phyloP scores from a whole-genome alignment of 2,797 vertebrate genomes.

The Staurois parvus region DNA sequence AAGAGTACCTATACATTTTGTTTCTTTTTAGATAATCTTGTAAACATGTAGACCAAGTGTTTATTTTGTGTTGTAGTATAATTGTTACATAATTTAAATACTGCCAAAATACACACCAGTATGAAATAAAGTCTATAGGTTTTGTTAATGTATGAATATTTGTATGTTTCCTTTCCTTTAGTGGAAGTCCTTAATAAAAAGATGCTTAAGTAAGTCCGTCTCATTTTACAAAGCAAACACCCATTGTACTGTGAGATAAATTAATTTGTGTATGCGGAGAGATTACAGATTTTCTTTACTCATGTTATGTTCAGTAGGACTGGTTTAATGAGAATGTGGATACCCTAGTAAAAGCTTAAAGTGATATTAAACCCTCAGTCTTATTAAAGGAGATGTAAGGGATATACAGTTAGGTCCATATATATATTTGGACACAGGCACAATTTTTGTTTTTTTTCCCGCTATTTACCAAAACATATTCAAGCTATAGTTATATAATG shows the following conservation, averaged over 20 bases:
- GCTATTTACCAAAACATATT: no score
- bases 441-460: no score
- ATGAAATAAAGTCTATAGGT: conserved; percentile 30
- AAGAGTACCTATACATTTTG: conserved; percentile 1
- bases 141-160: conserved; percentile 55
- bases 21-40: conserved; percentile 37
- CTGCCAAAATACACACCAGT: conserved; percentile 57
- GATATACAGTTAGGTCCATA: no score
- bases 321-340: no score
- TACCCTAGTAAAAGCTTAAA: no score
- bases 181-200: conserved; percentile 53
- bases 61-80: conserved; percentile 55
- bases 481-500: no score
- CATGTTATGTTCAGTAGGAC: no score
- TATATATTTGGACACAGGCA: no score
- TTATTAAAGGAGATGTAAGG: no score
- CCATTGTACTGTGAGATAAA: not conserved
- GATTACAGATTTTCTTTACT: no score
- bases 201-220: conserved; percentile 17
- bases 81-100: conserved; percentile 53
- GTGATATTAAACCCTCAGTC: no score
- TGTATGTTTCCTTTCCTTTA: conserved; percentile 52
- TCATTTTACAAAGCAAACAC: not conserved
- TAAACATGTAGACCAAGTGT: conserved; percentile 53
- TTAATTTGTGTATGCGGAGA: not conserved